Conservation (phyloP, 2,888 invertebrate species). For the Neria commutata region DNA sequence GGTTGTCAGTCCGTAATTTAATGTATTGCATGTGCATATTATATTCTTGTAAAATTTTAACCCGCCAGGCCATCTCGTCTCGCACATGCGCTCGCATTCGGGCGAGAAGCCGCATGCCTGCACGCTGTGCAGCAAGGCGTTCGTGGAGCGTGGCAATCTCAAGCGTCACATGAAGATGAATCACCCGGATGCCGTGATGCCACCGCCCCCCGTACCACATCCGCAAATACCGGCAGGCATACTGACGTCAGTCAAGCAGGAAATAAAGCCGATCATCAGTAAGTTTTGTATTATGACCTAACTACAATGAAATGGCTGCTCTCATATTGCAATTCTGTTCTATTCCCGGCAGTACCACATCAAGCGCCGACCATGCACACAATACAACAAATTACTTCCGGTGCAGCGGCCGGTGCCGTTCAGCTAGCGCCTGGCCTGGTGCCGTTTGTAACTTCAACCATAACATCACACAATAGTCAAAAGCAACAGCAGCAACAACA, state of each 20-base stretch:
- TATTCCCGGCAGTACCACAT: slow-evolving; percentile 4
- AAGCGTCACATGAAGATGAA: slow-evolving; percentile 77
- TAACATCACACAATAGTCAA: slow-evolving; percentile 58
- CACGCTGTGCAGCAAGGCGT: slow-evolving; percentile 76
- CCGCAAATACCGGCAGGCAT: slow-evolving; percentile 60
- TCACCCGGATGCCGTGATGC: slow-evolving; percentile 64
- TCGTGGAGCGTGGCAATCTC: slow-evolving; percentile 82
- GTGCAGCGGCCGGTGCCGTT: slow-evolving; percentile 51
- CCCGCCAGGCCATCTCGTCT: slow-evolving; percentile 71
- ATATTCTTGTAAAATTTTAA: slow-evolving; percentile 21
- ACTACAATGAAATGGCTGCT: slow-evolving; percentile 10
- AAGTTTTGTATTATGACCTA: no score
- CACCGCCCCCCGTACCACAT: slow-evolving; percentile 60
- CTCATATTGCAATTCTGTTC: slow-evolving; percentile 7
- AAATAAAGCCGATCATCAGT: slow-evolving; percentile 60
- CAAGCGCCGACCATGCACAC: slow-evolving; percentile 55
- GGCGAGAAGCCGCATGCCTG: slow-evolving; percentile 68
- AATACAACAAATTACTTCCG: slow-evolving; percentile 60
- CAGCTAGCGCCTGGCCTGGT: slow-evolving; percentile 56
- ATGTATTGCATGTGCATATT: no score
- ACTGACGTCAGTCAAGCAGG: slow-evolving; percentile 59
- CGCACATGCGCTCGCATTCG: slow-evolving; percentile 81
- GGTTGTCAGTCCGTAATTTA: no score
- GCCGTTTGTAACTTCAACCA: slow-evolving; percentile 58
- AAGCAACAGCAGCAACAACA: slow-evolving; percentile 43